Evolutionary conservation across 2,113 vertebrate genomes (phyloP), one percentile per base, ranked within the genome.

Genomic region (Poicephalus gulielmi): DNA sequence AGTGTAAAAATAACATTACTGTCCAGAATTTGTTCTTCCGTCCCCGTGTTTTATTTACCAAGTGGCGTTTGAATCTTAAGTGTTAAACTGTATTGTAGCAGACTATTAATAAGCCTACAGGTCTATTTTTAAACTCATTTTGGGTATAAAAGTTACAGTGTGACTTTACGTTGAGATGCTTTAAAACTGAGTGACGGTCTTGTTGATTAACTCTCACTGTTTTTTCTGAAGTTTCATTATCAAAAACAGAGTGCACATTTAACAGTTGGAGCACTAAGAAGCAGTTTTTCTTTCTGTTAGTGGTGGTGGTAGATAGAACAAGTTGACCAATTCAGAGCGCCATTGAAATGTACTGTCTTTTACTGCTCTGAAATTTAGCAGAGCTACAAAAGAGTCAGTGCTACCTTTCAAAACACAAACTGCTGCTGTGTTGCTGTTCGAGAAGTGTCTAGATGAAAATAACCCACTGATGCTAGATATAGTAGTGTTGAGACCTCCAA

Each of bases 21-120:
- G 22, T 53, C 25, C 64, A 83, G 22, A 76, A 79, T 69, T 73
- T 1, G 2, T 75, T 94, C n/a, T 85, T 79, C 25, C 33, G 23
- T 89, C 47, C 70, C 37, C 14, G 7, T 64, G 8, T 63, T 77
- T 90, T 69, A 49, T 79, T 91, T 88, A 37, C 16, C 0, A 11
- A 57, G 22, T 83, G 52, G 41, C 27, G 86, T 85, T 79, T 81
- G 22, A 64, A 91, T 49, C 33, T 63, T 57, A 44, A 74, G 55
- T 62, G 39, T 92, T 91, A 88, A 94, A 69, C 67, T 90, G 31
- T 69, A 95, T 64, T 87, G 62, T 91, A 59, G 20, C 47, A 95
- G 57, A 30, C 75, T 86, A 68, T 69, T 79, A 91, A 81, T 88
- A 67, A 86, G 49, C 60, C 80, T 64, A 16, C 30, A 68, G 25